phyloP scores from a whole-genome alignment of 1,140 invertebrate species.

The Diuraphis noxia region DNA sequence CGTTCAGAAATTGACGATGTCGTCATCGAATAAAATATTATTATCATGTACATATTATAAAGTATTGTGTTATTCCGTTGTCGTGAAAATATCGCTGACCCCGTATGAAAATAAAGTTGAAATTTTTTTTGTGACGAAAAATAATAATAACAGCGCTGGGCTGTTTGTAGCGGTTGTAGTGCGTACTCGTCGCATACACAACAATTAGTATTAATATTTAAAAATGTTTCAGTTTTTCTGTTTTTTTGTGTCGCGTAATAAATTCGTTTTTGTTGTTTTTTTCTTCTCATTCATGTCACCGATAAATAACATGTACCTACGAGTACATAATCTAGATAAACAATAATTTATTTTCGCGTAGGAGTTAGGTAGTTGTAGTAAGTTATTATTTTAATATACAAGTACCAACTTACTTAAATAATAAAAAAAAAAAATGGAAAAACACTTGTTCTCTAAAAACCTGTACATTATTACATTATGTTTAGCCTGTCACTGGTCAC shows the following conservation, averaged over 20 bases:
- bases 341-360: constrained; percentile 8
- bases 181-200: neutral
- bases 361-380: neutral
- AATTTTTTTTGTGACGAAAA: neutral
- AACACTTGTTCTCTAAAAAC: no score
- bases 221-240: neutral
- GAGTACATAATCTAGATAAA: constrained; percentile 9
- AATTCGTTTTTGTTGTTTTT: neutral
- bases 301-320: constrained; percentile 3
- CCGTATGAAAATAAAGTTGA: neutral
- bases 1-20: neutral
- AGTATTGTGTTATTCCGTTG: neutral
- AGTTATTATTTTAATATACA: neutral
- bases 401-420: neutral
- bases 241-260: neutral
- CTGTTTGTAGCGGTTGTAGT: no score
- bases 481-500: neutral
- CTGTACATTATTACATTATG: neutral
- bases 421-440: neutral
- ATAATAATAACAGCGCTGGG: neutral
- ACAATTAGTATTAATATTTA: neutral
- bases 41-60: neutral
- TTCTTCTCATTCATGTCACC: neutral
- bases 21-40: no score
- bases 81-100: neutral